Percentiles rank a stretch among this genome's conserved stretches.
These are phyloP conservation scores for Alethe castanea DNA, from an alignment of 2,113 vertebrate species.

Conservation along the genomic window DNA sequence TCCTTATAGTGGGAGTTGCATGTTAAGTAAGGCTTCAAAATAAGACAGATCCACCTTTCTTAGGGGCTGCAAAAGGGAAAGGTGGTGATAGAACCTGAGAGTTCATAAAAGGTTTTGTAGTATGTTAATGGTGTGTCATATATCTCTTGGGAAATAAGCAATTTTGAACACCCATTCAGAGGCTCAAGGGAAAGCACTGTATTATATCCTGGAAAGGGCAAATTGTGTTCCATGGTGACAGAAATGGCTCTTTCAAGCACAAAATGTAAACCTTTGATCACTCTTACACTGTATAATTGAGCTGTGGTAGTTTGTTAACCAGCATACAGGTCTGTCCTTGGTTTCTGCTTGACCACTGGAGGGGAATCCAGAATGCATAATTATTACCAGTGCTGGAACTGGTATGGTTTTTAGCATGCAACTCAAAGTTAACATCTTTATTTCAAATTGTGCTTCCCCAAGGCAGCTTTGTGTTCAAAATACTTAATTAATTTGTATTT, in stretches of 20 bases:
- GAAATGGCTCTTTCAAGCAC: background rate
- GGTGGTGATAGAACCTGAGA: background rate
- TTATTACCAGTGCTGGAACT: background rate
- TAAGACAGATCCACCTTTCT: background rate
- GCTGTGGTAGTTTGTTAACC: background rate
- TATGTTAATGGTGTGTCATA: background rate
- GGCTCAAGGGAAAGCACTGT: background rate
- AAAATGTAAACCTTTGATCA: background rate
- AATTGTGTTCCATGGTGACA: background rate
- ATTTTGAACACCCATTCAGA: background rate
- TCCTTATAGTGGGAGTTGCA: background rate
- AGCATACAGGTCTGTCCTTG: background rate
- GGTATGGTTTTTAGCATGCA: background rate
- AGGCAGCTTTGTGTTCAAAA: background rate
- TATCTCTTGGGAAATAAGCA: background rate
- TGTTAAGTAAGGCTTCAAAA: background rate
- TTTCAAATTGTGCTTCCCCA: background rate
- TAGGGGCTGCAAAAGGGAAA: background rate
- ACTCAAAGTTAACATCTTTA: background rate
- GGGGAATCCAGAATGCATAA: background rate
- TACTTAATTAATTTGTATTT: background rate
- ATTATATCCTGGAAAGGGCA: background rate
- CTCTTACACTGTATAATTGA: background rate
- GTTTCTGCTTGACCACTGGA: background rate
- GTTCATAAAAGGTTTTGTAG: background rate